Base-by-base conservation (phyloP, 2,888 invertebrate species). In the Agrenia bidenticulata region DNA sequence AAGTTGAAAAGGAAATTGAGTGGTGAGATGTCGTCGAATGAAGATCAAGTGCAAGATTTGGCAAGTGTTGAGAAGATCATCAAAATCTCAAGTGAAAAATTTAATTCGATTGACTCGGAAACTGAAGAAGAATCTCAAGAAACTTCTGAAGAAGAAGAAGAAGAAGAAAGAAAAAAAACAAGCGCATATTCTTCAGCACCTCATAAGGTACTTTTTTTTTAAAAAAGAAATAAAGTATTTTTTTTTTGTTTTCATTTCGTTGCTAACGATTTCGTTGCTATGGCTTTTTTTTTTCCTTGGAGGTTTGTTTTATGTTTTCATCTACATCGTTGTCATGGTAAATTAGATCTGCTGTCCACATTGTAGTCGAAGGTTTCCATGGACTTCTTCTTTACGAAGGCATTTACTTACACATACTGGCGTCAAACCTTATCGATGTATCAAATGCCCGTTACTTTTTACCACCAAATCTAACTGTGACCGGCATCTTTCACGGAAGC, bases 391-490 rank as follows among this genome's bases (percentile, higher is more conserved):
- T 0, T 83, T 97, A 26, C 87, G 94, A n/a, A 86, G 97, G 11
- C 97, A 97, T 80, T 90, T 97, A 41, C 82, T 94, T 5, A 97
- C 97, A 0, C 97, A 97, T 80, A 97, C 96, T 94, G 84, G 65
- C 1, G 95, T 96, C 79, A 97, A 97, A 78, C 97, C 97, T 0
- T 97, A 90, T 83, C 93, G 94, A 78, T 97, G 97, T 80, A 89
- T 91, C 0, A 89, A 92, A 78, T 97, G 97, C 79, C 90, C 92
- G 0, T 84, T 96, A 9, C 86, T 94, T 1, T 97, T 97, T 80
- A 97, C 96, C 39, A 97, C 96, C 0, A 97, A 97, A 80, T 95
- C 95, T 9, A 97, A 97, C 81, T 93, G 97, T 80, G 97, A 97
- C 78, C 89, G 97, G 13, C 97, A 97, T 80, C 82, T 97, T 66